phyloP scores from a whole-genome alignment of 1,140 invertebrate species.

The Dreissena rostriformis region DNA sequence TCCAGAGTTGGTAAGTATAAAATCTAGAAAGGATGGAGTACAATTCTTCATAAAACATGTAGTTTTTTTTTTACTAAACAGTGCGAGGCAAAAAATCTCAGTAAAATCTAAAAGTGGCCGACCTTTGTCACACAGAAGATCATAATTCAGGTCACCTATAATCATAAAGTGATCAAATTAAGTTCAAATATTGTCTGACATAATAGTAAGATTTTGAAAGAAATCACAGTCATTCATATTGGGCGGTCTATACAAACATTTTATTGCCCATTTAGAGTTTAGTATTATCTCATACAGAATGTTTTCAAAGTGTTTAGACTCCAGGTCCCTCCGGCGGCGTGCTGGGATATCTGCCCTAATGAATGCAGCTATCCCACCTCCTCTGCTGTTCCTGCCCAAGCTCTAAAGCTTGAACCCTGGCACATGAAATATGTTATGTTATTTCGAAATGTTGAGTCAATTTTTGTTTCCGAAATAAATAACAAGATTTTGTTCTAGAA shows the following conservation, averaged over 20 bases:
- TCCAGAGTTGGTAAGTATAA: too few species aligned
- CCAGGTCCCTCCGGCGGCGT: not conserved
- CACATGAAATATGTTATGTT: not conserved
- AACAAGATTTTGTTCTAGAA: slow-evolving; percentile 32
- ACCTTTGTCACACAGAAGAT: too few species aligned
- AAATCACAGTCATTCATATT: too few species aligned
- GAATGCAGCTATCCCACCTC: not conserved
- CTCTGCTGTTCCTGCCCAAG: not conserved
- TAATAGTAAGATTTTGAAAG: not conserved
- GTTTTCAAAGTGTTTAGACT: not conserved
- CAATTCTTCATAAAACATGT: too few species aligned
- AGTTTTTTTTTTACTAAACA: too few species aligned
- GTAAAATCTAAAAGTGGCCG: too few species aligned
- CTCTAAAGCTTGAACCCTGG: not conserved
- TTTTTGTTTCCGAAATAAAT: slow-evolving; percentile 46
- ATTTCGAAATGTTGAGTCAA: slow-evolving; percentile 15
- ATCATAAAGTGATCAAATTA: too few species aligned
- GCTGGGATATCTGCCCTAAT: not conserved
- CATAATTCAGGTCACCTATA: too few species aligned
- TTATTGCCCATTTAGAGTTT: not conserved
- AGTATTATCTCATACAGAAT: not conserved
- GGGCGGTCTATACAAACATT: not conserved
- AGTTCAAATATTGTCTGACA: too few species aligned
- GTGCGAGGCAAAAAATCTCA: too few species aligned
- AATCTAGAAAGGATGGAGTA: too few species aligned